A percentile compares a stretch with the other conserved stretches of the same genome.
Conservation (phyloP, 1,140 invertebrate genomes). For the Neodiprion virginianus region DNA sequence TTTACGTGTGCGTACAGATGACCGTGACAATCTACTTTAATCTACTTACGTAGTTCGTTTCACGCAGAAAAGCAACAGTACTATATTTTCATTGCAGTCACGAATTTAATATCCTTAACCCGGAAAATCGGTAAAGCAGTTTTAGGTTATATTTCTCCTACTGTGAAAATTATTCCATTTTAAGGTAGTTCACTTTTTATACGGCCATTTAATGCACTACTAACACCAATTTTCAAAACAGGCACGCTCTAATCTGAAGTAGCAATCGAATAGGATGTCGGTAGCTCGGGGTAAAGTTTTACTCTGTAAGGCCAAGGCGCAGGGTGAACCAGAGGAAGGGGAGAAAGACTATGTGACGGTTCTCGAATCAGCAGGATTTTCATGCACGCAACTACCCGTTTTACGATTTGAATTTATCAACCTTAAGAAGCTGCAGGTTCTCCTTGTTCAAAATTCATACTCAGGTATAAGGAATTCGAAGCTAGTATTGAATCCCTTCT, state of each 20-base stretch:
- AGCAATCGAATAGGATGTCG: constrained; percentile 34
- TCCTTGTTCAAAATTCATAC: constrained; percentile 41
- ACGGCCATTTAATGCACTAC: constrained; percentile 47
- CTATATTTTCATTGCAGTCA: too few relatives aligned
- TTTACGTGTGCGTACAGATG: too few relatives aligned
- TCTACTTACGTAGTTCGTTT: too few relatives aligned
- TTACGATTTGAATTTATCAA: constrained; percentile 51
- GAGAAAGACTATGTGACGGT: constrained; percentile 43
- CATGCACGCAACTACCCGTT: constrained; percentile 46
- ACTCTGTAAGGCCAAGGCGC: constrained; percentile 35
- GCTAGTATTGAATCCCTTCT: constrained; percentile 10
- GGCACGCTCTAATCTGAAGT: constrained; percentile 27
- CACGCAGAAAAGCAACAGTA: too few relatives aligned
- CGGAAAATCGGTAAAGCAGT: too few relatives aligned
- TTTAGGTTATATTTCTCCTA: too few relatives aligned
- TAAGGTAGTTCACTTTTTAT: constrained; percentile 66
- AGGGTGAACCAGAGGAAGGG: constrained; percentile 39
- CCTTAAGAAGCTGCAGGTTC: constrained; percentile 35
- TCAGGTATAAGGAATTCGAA: constrained; percentile 40
- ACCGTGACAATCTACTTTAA: too few relatives aligned
- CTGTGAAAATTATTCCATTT: too few relatives aligned
- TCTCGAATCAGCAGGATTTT: constrained; percentile 47
- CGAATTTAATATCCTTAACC: too few relatives aligned
- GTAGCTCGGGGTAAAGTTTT: constrained; percentile 23
- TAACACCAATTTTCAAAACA: constrained; percentile 26